Evolutionary conservation across 1,140 invertebrate species (phyloP).

Genomic region (Probaryconus sp.): DNA sequence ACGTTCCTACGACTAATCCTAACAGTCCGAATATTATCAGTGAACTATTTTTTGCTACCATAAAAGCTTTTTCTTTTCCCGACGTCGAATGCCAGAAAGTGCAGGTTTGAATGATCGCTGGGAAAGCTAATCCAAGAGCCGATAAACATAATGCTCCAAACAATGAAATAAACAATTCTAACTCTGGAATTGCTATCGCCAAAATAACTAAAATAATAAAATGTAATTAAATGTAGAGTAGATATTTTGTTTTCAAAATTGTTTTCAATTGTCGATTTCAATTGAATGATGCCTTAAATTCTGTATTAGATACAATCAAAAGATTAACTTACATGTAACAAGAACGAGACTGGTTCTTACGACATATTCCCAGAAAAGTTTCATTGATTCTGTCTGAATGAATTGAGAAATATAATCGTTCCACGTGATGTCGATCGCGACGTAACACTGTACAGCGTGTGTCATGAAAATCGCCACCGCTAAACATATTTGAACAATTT

Average conservation of each 20-base stretch:
- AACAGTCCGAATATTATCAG: slow-evolving; percentile 84
- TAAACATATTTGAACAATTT: slow-evolving; percentile 86
- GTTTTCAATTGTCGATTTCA: too few species aligned
- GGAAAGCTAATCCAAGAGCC: slow-evolving; percentile 91
- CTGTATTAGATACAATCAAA: too few species aligned
- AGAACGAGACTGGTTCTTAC: slow-evolving; percentile 84
- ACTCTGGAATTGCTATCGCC: slow-evolving; percentile 87
- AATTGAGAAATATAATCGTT: slow-evolving; percentile 80
- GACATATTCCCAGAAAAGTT: slow-evolving; percentile 82
- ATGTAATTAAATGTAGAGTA: too few species aligned
- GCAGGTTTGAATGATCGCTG: slow-evolving; percentile 87
- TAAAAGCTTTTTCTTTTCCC: slow-evolving; percentile 74
- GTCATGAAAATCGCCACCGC: slow-evolving; percentile 90
- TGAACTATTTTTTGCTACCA: slow-evolving; percentile 83
- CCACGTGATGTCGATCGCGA: slow-evolving; percentile 93
- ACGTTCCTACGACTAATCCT: slow-evolving; percentile 85
- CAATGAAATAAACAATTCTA: slow-evolving; percentile 93
- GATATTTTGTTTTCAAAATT: slow-evolving; percentile 1
- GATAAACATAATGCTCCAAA: slow-evolving; percentile 92
- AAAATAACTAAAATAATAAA: slow-evolving; percentile 82
- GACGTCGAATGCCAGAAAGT: slow-evolving; percentile 82
- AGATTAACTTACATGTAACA: slow-evolving; percentile 85
- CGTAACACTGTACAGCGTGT: slow-evolving; percentile 92
- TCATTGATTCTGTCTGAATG: slow-evolving; percentile 65
- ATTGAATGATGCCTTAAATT: too few species aligned